phyloP scores from a whole-genome alignment of 2,797 vertebrate genomes.

The Lerista edwardsae region DNA sequence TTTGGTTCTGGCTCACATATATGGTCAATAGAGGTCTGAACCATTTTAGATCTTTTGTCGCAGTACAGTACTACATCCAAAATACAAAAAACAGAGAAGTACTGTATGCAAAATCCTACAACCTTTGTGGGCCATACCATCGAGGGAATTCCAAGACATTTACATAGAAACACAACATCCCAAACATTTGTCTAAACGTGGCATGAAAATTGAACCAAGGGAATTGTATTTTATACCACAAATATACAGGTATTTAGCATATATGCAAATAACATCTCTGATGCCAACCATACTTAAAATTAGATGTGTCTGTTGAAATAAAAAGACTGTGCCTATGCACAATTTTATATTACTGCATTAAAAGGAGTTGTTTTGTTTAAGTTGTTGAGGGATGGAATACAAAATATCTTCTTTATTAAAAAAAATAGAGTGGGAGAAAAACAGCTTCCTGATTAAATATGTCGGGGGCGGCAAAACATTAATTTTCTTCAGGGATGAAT shows the following conservation, averaged over 20 bases:
- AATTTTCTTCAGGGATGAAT: not conserved
- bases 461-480: not conserved
- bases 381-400: not conserved
- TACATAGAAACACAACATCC: not conserved
- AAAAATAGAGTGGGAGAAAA: not conserved
- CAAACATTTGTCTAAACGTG: constrained; percentile 8
- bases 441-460: not conserved
- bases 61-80: not conserved
- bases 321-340: not conserved
- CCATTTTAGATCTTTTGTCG: not conserved
- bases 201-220: not conserved
- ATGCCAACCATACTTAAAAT: constrained; percentile 9
- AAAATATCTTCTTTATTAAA: constrained; percentile 17
- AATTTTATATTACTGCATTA: not conserved
- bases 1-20: not conserved
- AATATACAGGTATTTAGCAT: constrained; percentile 8
- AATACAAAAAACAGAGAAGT: not conserved
- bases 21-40: not conserved
- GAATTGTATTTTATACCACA: constrained; percentile 3
- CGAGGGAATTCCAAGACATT: not conserved
- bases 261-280: not conserved
- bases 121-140: not conserved
- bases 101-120: not conserved
- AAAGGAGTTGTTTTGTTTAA: constrained; percentile 14
- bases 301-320: constrained; percentile 12